Percentiles rank a stretch among this genome's conserved stretches.
Evolutionary conservation across 1,140 invertebrate genomes (phyloP).

Genomic region (Aphelenchoides besseyi): DNA sequence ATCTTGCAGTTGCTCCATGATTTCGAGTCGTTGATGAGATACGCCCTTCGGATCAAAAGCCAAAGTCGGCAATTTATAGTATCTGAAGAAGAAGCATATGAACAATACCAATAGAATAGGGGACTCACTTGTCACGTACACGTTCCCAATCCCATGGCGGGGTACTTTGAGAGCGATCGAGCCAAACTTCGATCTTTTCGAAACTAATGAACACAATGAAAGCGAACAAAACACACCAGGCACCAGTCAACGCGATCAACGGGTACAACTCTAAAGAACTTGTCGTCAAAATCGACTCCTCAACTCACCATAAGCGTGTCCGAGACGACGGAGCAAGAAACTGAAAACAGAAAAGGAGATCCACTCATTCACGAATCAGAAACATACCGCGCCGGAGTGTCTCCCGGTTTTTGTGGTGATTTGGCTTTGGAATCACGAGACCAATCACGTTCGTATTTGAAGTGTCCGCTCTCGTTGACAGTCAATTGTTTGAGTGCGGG

Average conservation of each 20-base stretch:
- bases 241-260: conserved; percentile 39
- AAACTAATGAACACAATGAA: conserved; percentile 49
- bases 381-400: conserved; percentile 50
- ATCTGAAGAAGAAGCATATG: conserved; percentile 7
- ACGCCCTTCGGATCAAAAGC: conserved; percentile 44
- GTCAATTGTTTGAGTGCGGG: conserved; percentile 10
- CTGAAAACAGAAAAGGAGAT: conserved; percentile 35
- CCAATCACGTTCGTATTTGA: conserved; percentile 53
- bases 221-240: conserved; percentile 53
- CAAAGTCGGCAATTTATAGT: conserved; percentile 31
- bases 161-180: conserved; percentile 49
- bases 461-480: conserved; percentile 22
- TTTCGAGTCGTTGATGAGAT: conserved; percentile 46
- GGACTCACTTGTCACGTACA: neutral
- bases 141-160: conserved; percentile 9
- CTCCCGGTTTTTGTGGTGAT: conserved; percentile 52
- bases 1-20: conserved; percentile 58
- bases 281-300: no score
- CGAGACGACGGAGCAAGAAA: conserved; percentile 47
- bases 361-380: neutral
- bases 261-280: conserved; percentile 57
- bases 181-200: conserved; percentile 53
- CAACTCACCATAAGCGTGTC: conserved; percentile 53
- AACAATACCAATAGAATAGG: neutral
- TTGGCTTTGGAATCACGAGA: conserved; percentile 51